Percentiles rank a stretch among this genome's conserved stretches.
phyloP scores from a whole-genome alignment of 2,797 vertebrate species.

The Hylomyscus alleni region DNA sequence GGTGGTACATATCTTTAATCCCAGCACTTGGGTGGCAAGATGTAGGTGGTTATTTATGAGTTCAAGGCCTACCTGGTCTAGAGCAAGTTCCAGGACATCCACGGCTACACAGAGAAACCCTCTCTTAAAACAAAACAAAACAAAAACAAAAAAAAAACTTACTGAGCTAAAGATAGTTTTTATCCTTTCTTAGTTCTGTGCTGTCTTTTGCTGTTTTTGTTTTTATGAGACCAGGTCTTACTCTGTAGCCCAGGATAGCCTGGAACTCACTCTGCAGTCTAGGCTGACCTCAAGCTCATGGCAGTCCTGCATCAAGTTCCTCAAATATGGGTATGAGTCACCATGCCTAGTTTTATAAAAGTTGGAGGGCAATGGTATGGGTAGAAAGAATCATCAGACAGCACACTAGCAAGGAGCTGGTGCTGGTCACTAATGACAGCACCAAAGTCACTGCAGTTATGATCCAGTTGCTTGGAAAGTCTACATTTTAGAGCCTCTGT shows the following conservation, averaged over 20 bases:
- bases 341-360: background rate
- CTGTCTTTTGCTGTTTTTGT: background rate
- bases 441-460: background rate
- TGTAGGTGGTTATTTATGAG: background rate
- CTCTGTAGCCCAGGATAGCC: background rate
- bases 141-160: background rate
- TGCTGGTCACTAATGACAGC: background rate
- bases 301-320: background rate
- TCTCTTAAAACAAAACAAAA: background rate
- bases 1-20: background rate
- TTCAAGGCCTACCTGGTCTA: background rate
- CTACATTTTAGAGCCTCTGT: background rate
- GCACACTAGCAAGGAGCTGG: background rate
- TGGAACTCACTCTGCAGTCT: background rate
- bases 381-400: background rate
- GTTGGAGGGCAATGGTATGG: fast-evolving
- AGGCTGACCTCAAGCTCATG: background rate
- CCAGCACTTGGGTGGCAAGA: background rate
- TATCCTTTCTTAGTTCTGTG: background rate
- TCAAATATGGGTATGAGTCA: background rate
- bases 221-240: background rate
- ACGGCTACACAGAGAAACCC: background rate
- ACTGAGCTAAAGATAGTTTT: background rate
- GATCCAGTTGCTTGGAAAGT: background rate
- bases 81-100: background rate